Evolutionary conservation across 2,888 invertebrate species (phyloP), one percentile per base, ranked within the genome.

Genomic region (Drosophila parthenogenetica): DNA sequence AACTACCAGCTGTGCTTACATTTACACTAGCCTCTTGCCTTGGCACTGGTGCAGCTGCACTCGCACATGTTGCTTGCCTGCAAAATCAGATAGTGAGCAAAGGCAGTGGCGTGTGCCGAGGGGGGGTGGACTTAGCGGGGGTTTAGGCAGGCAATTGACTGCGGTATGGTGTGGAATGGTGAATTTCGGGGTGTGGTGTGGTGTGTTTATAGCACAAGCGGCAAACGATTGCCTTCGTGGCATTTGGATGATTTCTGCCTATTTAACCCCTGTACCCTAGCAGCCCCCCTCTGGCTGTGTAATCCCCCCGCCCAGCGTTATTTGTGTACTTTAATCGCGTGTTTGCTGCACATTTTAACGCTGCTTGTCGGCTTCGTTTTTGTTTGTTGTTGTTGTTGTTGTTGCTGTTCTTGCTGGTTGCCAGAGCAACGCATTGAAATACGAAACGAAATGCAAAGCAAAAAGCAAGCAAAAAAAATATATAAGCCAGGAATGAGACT

Each of bases 291-390:
- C 19, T 29, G 7, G 2, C 48, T 40, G 13, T 35, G n/a, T 22
- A 14, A 3, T 25, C 17, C 17, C 3, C 17, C 17, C 16, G 8
- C 3, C 10, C 8, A 14, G 10, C 14, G 11, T 7, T 19, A 19
- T 67, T 77, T 72, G 73, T 67, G 60, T 62, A 71, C 60, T 71
- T 77, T 74, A 83, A 83, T 83, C 81, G 82, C 82, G 82, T 83
- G 82, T 53, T 72, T 86, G 87, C 71, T 83, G 81, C 84, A 83
- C 89, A 88, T 88, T 82, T 82, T 87, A 82, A 82, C 73, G 82
- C 67, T 80, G 57, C 60, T 69, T 77, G 81, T 65, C 43, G 82
- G 25, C 17, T 43, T 46, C 10, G 42, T 35, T 8, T 22, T 22
- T 17, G 25, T 22, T 22, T 17, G 25, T 22, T n/a, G 35, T 16